Evolutionary conservation across 2,888 invertebrate genomes (phyloP), one percentile per base, ranked within the genome.

Genomic region (Drosophila infuscata): DNA sequence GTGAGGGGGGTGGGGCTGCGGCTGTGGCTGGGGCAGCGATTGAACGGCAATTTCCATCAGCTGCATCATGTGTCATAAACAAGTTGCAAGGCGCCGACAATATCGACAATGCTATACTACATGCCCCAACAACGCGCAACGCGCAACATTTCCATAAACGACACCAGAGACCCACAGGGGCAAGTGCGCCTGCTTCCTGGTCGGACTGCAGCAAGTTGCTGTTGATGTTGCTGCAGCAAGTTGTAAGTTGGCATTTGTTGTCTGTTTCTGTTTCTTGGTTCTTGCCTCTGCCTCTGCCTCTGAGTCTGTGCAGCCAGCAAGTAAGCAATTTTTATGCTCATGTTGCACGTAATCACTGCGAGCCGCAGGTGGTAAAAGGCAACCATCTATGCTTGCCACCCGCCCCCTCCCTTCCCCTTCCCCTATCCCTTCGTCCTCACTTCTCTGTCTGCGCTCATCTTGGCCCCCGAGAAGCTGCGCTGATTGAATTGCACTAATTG

Each of bases 41-140:
- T 72, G 85, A 79, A 71, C 82, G 70, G 91, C 89, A 89, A 89
- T 82, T 82, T 88, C 74, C 78, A 85, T 88, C 88, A 91, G 87
- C 80, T 79, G 88, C 88, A 85, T 91, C 92, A 92, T 92, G 91
- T 92, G 91, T 92, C 92, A 92, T 92, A 89, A 86, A 85, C 91
- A 89, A 91, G 91, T 91, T 91, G 83, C 80, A 91, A 92, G 89
- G 91, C 92, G 90, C 91, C 91, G 92, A 82, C 88, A 78, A 78
- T 76, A 69, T 63, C 59, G 57, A 59, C 78, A 62, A 48, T 65
- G 43, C 72, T 63, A 78, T 48, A 56, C 79, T 66, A 67, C 68
- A 67, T 74, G 67, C 59, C 53, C 74, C 58, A 54, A 63, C 53
- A n/a, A 29, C 30, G 30, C 20, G 15, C 53, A 35, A 46, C 46